A percentile compares a stretch with the other conserved stretches of the same genome.
These are phyloP conservation scores for Machimus atricapillus DNA, from an alignment of 2,888 invertebrate species.

Conservation along the genomic window DNA sequence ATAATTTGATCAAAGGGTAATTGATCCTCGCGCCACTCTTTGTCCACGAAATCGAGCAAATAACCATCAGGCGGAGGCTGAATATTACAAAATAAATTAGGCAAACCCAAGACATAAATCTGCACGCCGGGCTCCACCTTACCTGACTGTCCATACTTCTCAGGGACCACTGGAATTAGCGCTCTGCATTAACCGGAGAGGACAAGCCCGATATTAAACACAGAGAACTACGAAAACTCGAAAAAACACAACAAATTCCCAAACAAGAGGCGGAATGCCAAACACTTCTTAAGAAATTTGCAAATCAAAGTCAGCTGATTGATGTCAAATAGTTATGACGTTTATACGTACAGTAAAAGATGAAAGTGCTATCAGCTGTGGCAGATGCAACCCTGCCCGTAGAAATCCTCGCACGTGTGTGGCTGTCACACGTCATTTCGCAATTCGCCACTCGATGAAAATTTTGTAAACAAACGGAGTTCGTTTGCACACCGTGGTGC, in stretches of 20 bases:
- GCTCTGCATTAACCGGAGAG: neutral
- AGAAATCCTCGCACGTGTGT: neutral
- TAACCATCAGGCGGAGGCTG: constrained; percentile 60
- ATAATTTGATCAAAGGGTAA: constrained; percentile 83
- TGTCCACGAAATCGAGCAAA: constrained; percentile 68
- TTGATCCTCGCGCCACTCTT: constrained; percentile 85
- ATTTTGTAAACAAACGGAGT: neutral
- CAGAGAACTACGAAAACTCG: neutral
- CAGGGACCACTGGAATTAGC: neutral
- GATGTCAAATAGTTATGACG: neutral
- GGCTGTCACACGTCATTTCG: neutral
- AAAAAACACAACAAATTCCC: neutral
- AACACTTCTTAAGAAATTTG: neutral
- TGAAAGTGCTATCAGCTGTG: neutral
- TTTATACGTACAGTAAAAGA: neutral
- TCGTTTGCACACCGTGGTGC: neutral
- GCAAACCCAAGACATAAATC: neutral
- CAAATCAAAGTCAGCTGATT: neutral
- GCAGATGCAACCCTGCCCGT: neutral
- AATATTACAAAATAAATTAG: neutral
- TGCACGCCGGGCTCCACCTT: neutral
- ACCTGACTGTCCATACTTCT: constrained; percentile 42
- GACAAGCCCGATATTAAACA: neutral
- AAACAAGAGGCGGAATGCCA: neutral
- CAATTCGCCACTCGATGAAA: neutral